Conservation (phyloP, 2,797 vertebrate species). For the Coregonus sp. region DNA sequence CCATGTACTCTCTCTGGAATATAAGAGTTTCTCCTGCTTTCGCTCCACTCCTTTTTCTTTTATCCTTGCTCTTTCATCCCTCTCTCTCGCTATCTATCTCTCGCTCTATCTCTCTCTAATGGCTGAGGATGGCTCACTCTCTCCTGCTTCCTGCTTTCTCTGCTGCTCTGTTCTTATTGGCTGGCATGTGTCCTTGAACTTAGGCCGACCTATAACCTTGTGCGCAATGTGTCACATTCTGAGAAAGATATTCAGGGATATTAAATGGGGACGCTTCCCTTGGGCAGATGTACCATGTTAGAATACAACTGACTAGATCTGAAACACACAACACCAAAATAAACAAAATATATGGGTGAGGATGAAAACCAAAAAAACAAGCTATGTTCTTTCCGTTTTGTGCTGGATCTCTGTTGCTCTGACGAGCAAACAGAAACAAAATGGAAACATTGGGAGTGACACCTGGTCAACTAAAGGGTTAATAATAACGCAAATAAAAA, state of each 20-base stretch:
- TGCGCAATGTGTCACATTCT: background rate
- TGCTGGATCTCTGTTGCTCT: slow-evolving; percentile 39
- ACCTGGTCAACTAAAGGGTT: slow-evolving; percentile 22
- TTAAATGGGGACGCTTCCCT: background rate
- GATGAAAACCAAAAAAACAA: slow-evolving; percentile 9
- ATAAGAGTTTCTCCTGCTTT: slow-evolving; percentile 34
- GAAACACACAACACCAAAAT: slow-evolving; percentile 22
- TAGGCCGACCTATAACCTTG: background rate
- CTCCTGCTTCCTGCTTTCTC: no score
- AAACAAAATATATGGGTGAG: slow-evolving; percentile 7
- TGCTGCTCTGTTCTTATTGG: no score
- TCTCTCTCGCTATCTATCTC: slow-evolving; percentile 2
- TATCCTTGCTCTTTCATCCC: slow-evolving; percentile 5
- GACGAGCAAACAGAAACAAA: slow-evolving; percentile 49
- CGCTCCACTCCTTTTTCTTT: background rate
- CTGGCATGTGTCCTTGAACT: no score
- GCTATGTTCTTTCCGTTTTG: slow-evolving; percentile 43
- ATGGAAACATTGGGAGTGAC: slow-evolving; percentile 45
- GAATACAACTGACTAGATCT: background rate
- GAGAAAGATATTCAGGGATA: background rate
- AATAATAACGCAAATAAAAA: background rate
- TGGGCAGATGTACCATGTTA: background rate
- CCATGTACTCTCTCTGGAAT: slow-evolving; percentile 34
- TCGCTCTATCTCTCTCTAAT: background rate
- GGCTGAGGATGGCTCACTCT: no score